Evolutionary conservation across 2,888 invertebrate genomes (phyloP).

Genomic region (Oxystoma pomonae): DNA sequence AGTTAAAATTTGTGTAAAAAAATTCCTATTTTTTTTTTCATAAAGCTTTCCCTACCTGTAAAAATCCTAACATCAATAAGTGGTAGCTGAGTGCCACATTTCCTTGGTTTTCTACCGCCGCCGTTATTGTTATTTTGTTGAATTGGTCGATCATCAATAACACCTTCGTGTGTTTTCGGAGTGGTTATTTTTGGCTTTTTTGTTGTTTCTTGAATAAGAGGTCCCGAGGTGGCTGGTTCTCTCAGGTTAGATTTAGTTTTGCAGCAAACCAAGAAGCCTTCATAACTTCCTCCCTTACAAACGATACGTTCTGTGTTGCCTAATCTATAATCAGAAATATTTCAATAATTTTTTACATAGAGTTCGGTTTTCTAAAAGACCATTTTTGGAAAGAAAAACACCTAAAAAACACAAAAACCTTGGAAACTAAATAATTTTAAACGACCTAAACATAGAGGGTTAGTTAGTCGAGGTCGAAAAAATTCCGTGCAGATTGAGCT

Average conservation of each 20-base stretch:
- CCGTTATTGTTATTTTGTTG: not conserved
- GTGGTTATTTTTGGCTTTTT: not conserved
- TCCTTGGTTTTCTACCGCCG: slow-evolving; percentile 1
- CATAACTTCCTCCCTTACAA: slow-evolving; percentile 12
- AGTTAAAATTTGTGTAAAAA: too few species aligned
- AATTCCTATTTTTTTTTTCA: too few species aligned
- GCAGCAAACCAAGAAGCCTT: slow-evolving; percentile 18
- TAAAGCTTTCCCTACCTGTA: not conserved
- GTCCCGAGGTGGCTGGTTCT: not conserved
- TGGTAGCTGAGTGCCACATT: slow-evolving; percentile 25
- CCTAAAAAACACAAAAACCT: too few species aligned
- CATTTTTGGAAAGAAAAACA: too few species aligned
- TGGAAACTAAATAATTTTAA: too few species aligned
- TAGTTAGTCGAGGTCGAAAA: too few species aligned
- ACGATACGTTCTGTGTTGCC: not conserved
- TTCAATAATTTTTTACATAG: too few species aligned
- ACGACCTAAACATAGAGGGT: too few species aligned
- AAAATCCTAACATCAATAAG: slow-evolving; percentile 27
- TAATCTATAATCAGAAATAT: not conserved
- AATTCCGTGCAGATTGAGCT: too few species aligned
- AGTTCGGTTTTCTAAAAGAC: too few species aligned
- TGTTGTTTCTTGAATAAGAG: not conserved
- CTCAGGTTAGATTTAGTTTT: slow-evolving; percentile 2
- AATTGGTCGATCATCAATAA: not conserved
- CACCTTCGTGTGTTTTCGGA: not conserved